A percentile compares a stretch with the other conserved stretches of the same genome.
These are phyloP conservation scores for Ianthella basta DNA, from an alignment of 37 sponge, comb jelly and placozoan genomes.

Conservation along the genomic window DNA sequence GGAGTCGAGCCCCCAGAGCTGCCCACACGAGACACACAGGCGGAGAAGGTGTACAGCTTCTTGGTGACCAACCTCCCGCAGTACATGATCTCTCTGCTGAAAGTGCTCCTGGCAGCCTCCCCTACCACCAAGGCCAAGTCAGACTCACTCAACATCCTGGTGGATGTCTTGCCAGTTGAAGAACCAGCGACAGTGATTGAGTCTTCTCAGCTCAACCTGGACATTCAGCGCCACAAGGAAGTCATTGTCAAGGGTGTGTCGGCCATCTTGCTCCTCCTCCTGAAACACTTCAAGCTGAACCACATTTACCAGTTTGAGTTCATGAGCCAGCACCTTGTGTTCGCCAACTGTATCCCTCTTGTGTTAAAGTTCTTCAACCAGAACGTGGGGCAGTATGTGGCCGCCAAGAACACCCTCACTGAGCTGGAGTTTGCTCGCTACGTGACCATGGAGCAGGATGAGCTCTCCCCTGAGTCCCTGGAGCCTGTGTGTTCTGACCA, in stretches of 20 bases:
- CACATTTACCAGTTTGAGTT: constrained; percentile 97
- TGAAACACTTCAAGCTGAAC: constrained; percentile 94
- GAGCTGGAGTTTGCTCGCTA: constrained; percentile 80
- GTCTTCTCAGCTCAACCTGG: constrained; percentile 71
- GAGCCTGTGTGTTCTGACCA: constrained; percentile 41
- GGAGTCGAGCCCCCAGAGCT: neutral
- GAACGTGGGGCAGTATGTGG: constrained; percentile 82
- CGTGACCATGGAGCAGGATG: constrained; percentile 44
- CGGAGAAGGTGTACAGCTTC: constrained; percentile 77
- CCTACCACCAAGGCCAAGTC: constrained; percentile 81
- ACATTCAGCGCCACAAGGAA: constrained; percentile 95
- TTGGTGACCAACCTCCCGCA: constrained; percentile 93
- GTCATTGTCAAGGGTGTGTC: constrained; percentile 94
- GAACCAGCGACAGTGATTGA: constrained; percentile 68
- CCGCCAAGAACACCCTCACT: constrained; percentile 72
- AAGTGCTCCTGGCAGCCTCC: constrained; percentile 92
- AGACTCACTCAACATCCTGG: constrained; percentile 92
- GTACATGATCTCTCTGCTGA: constrained; percentile 95
- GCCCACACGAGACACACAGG: constrained; percentile 40
- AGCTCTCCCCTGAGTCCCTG: constrained; percentile 9
- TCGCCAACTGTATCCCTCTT: constrained; percentile 96
- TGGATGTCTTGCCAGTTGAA: constrained; percentile 88
- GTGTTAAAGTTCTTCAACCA: constrained; percentile 96
- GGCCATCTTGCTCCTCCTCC: constrained; percentile 88
- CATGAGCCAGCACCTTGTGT: constrained; percentile 93